Evolutionary conservation across 1,140 invertebrate genomes (phyloP).

Genomic region (Linepithema humile): DNA sequence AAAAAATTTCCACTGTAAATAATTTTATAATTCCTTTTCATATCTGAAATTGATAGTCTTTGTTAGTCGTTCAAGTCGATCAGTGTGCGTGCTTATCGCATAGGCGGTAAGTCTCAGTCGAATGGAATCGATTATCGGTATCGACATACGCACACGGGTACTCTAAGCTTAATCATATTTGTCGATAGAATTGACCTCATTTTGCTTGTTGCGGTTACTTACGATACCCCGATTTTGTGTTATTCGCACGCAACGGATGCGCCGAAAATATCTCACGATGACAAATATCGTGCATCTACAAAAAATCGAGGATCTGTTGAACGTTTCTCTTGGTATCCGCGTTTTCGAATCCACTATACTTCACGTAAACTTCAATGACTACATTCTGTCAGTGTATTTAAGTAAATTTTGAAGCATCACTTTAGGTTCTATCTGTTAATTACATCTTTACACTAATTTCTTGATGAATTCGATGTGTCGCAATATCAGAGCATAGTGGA

Average conservation of each 20-base stretch:
- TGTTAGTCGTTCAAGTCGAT: constrained; percentile 31
- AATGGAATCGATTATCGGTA: constrained; percentile 44
- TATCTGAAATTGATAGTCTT: neutral
- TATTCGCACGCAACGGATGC: neutral
- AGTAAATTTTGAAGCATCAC: neutral
- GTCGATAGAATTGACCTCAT: constrained; percentile 73
- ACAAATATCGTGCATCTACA: constrained; percentile 8
- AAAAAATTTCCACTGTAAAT: neutral
- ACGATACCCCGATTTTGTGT: constrained; percentile 25
- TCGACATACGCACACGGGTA: constrained; percentile 48
- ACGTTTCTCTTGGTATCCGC: constrained; percentile 13
- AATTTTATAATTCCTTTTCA: neutral
- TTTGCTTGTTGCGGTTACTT: constrained; percentile 41
- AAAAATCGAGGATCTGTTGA: constrained; percentile 19
- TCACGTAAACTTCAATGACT: neutral
- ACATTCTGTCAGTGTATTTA: neutral
- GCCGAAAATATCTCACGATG: neutral
- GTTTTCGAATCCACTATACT: constrained; percentile 26
- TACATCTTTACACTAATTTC: neutral
- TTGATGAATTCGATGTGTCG: neutral
- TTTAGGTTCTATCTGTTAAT: neutral
- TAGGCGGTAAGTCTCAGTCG: constrained; percentile 46
- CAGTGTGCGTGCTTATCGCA: constrained; percentile 15
- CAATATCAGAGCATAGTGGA: constrained; percentile 7
- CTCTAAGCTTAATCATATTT: constrained; percentile 69